Percentiles rank a stretch among this genome's conserved stretches.
Evolutionary conservation across 2,888 invertebrate genomes (phyloP).

Genomic region (Clostera curtula): DNA sequence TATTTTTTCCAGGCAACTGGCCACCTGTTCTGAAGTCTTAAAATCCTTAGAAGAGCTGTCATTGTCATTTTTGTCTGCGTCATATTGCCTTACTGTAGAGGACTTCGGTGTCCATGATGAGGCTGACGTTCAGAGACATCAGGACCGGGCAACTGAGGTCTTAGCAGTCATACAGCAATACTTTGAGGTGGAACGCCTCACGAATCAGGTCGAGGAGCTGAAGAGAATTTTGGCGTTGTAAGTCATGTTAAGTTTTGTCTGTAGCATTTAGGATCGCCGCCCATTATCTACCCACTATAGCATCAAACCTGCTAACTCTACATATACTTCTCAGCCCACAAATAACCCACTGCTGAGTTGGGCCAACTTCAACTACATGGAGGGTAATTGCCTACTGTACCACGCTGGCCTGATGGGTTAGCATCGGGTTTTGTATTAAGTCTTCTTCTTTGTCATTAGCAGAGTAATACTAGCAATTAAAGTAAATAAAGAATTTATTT

Average conservation of each 20-base stretch:
- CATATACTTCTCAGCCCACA: too few relatives aligned
- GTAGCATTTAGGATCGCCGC: too few relatives aligned
- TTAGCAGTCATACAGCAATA: slow-evolving; percentile 38
- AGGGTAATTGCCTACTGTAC: too few relatives aligned
- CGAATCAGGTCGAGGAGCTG: slow-evolving; percentile 22
- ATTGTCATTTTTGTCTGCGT: slow-evolving; percentile 18
- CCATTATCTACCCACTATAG: too few relatives aligned
- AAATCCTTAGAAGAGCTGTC: slow-evolving; percentile 46
- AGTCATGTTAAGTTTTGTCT: slow-evolving; percentile 26
- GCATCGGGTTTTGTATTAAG: too few relatives aligned
- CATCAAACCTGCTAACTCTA: too few relatives aligned
- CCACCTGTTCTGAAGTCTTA: slow-evolving; percentile 44
- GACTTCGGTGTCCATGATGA: slow-evolving; percentile 9
- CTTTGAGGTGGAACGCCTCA: slow-evolving; percentile 36
- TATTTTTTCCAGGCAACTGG: slow-evolving; percentile 43
- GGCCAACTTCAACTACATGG: too few relatives aligned
- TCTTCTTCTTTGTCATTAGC: too few relatives aligned
- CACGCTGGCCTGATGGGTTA: too few relatives aligned
- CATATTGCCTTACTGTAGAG: slow-evolving; percentile 17
- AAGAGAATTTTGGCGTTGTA: slow-evolving; percentile 34
- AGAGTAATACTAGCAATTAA: too few relatives aligned
- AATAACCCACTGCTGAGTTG: too few relatives aligned
- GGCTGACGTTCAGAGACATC: slow-evolving; percentile 26
- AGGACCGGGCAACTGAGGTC: slow-evolving; percentile 34
- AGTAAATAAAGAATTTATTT: too few relatives aligned